Base-by-base conservation (phyloP, 2,888 invertebrate species). In the Graphium colonna region DNA sequence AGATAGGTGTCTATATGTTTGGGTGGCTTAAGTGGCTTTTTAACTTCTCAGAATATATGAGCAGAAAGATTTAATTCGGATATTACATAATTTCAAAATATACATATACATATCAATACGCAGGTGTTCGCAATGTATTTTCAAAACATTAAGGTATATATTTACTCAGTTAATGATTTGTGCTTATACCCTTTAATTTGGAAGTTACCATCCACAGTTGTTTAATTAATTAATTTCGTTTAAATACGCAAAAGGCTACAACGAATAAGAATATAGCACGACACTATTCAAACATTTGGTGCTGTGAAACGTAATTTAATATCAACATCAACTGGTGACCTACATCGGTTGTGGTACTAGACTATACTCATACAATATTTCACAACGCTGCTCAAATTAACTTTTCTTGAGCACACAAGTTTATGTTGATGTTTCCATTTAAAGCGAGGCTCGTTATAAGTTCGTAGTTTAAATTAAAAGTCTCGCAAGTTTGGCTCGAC, bases 401-500 rank as follows among this genome's bases (percentile, higher is more conserved):
- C 46, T 46, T 46, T 52, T 46, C 46, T 52, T 52, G 28, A 33
- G 46, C 52, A 12, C 31, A 47, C 52, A 36, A 50, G 50, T 47
- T 52, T 48, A 52, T 52, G 41, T n/a, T 52, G 50, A 50, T 50
- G 46, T 52, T 52, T 52, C 46, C 46, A 52, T 52, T 46, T 52
- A 46, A 36, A 31, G 16, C 52, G 39, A 41, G 28, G 36, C 52
- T 52, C 41, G 52, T 52, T 47, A 52, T 47, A 52, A 52, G 46
- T 52, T 52, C 45, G 40, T 36, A 46, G 41, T 52, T 47, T 46
- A 47, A 47, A 42, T 52, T 52, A 47, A 47, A 52, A 47, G 41
- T 47, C 41, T 31, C 33, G 36, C 42, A 41, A 47, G 47, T 42
- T 47, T 47, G 47, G 47, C 52, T 39, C 16, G 12, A 9, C 36